phyloP scores from a whole-genome alignment of 2,888 invertebrate genomes.

The Chromoteleia sp. region DNA sequence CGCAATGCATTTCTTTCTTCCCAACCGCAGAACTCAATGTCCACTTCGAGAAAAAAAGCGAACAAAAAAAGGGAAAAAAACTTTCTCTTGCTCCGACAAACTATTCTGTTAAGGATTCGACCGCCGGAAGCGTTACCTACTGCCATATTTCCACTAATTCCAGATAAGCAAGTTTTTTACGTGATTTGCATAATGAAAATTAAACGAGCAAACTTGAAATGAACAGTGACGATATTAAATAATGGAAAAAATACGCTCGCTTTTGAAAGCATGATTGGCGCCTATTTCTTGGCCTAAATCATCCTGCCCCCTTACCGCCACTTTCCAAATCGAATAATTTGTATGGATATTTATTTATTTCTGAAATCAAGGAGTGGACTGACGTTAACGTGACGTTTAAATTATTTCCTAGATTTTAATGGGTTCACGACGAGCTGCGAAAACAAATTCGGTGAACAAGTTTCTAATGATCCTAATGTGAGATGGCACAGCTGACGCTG shows the following conservation, averaged over 20 bases:
- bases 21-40: conserved; percentile 47
- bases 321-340: conserved; percentile 17
- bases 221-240: background rate
- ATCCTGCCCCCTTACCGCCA: background rate
- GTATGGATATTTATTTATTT: conserved; percentile 44
- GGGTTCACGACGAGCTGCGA: conserved; percentile 14
- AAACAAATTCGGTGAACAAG: conserved; percentile 46
- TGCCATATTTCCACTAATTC: conserved; percentile 41
- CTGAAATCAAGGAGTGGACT: conserved; percentile 2
- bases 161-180: conserved; percentile 16
- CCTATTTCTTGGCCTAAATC: background rate
- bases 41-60: conserved; percentile 5
- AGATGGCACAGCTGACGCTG: conserved; percentile 16
- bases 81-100: background rate
- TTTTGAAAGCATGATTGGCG: background rate
- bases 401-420: conserved; percentile 46
- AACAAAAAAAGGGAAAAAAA: conserved; percentile 8
- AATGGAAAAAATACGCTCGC: background rate
- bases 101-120: conserved; percentile 27
- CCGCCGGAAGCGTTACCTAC: conserved; percentile 46
- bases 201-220: conserved; percentile 2
- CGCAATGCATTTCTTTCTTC: conserved; percentile 49
- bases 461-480: conserved; percentile 51
- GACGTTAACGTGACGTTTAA: conserved; percentile 27
- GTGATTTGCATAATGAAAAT: conserved; percentile 7